Evolutionary conservation across 2,888 invertebrate genomes (phyloP).

Genomic region (Dimorphilus gyrociliatus): DNA sequence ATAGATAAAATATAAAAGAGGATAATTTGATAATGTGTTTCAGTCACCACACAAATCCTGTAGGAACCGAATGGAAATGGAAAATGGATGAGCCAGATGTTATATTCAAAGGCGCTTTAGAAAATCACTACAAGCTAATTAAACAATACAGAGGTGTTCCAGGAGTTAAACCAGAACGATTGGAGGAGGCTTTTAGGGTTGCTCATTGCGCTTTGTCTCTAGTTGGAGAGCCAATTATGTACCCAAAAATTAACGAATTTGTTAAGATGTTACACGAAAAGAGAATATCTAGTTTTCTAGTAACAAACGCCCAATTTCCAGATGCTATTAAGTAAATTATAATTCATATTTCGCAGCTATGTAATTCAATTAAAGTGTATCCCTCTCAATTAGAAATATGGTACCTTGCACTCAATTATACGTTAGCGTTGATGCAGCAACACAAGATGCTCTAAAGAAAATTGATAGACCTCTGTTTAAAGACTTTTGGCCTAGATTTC

Average conservation of each 20-base stretch:
- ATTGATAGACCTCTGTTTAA: constrained; percentile 45
- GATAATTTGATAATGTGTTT: constrained; percentile 4
- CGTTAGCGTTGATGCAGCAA: constrained; percentile 46
- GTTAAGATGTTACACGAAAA: constrained; percentile 40
- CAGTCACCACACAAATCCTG: constrained; percentile 41
- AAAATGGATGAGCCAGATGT: constrained; percentile 43
- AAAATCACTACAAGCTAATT: constrained; percentile 43
- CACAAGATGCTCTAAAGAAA: constrained; percentile 44
- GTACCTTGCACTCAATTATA: constrained; percentile 45
- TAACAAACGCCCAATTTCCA: constrained; percentile 48
- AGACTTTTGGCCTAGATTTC: constrained; percentile 45
- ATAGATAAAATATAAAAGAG: neutral
- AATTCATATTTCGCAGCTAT: no score
- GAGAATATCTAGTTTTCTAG: constrained; percentile 44
- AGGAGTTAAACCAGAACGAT: constrained; percentile 41
- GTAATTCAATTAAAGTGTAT: no score
- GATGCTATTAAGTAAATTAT: constrained; percentile 42
- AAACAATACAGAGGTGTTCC: constrained; percentile 42
- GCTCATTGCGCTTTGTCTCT: constrained; percentile 45
- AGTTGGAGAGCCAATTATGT: constrained; percentile 48
- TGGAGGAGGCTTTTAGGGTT: constrained; percentile 41
- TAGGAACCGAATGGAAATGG: constrained; percentile 49
- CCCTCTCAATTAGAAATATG: constrained; percentile 33
- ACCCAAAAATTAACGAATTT: constrained; percentile 45
- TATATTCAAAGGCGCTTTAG: constrained; percentile 42